Evolutionary conservation across 2,888 invertebrate genomes (phyloP).

Genomic region (Dione vanillae): DNA sequence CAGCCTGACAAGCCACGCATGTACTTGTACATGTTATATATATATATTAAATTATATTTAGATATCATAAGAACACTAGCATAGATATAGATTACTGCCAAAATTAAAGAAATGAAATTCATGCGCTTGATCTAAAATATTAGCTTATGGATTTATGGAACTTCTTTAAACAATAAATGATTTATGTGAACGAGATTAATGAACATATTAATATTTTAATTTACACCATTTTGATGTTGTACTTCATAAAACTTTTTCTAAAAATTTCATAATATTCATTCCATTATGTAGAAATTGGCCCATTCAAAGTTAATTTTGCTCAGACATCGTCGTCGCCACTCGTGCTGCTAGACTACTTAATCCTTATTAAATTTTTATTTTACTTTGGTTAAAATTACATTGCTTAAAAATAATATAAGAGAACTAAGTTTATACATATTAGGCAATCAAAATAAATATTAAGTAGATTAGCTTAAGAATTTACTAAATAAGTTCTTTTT

Average conservation of each 20-base stretch:
- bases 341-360: constrained; percentile 34
- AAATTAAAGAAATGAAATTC: neutral
- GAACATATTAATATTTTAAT: too few relatives aligned
- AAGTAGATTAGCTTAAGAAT: neutral
- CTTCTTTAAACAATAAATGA: neutral
- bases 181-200: neutral
- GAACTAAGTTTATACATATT: neutral
- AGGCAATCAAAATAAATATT: neutral
- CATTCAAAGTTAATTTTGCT: constrained; percentile 41
- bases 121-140: neutral
- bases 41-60: constrained; percentile 48
- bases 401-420: constrained; percentile 4
- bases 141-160: neutral
- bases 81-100: neutral
- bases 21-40: constrained; percentile 62
- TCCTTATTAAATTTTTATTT: constrained; percentile 34
- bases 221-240: too few relatives aligned
- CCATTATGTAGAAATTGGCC: constrained; percentile 39
- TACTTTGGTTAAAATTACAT: constrained; percentile 8
- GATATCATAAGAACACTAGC: constrained; percentile 6
- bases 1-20: constrained; percentile 72
- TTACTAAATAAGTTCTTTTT: too few relatives aligned
- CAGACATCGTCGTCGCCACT: constrained; percentile 38
- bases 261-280: constrained; percentile 33
- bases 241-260: constrained; percentile 6